Conservation (phyloP, 2,113 vertebrate species). For the Cryptomyrus ogoouensis region DNA sequence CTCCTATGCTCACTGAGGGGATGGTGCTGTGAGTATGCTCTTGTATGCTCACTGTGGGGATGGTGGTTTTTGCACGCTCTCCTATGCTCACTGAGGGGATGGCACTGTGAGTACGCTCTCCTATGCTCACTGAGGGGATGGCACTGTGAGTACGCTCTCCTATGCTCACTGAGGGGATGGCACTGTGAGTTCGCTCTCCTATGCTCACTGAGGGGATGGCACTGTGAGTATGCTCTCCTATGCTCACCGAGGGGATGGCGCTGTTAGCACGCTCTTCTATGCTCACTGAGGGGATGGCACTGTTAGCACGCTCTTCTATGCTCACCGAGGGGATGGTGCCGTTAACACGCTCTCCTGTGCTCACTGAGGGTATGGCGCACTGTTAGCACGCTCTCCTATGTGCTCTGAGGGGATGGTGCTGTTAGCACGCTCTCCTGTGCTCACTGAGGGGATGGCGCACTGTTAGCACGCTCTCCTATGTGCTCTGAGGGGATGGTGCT, state of each 20-base stretch:
- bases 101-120: neutral
- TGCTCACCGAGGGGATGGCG: neutral
- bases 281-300: neutral
- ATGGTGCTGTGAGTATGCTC: neutral
- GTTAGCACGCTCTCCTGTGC: no score
- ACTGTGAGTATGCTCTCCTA: neutral
- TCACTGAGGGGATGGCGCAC: no score
- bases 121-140: no score
- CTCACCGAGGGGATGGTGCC: neutral
- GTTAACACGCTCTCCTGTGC: no score
- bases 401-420: no score
- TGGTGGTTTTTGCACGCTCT: neutral
- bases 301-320: neutral
- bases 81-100: neutral
- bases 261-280: neutral
- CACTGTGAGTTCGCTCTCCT: no score
- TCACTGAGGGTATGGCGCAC: no score
- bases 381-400: no score
- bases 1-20: neutral
- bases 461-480: no score
- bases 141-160: no score
- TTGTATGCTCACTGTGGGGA: neutral
- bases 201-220: no score
- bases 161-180: no score
- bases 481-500: neutral